Percentiles rank a stretch among this genome's conserved stretches.
phyloP scores from a whole-genome alignment of 2,888 invertebrate genomes.

The Eupithecia vulgata region DNA sequence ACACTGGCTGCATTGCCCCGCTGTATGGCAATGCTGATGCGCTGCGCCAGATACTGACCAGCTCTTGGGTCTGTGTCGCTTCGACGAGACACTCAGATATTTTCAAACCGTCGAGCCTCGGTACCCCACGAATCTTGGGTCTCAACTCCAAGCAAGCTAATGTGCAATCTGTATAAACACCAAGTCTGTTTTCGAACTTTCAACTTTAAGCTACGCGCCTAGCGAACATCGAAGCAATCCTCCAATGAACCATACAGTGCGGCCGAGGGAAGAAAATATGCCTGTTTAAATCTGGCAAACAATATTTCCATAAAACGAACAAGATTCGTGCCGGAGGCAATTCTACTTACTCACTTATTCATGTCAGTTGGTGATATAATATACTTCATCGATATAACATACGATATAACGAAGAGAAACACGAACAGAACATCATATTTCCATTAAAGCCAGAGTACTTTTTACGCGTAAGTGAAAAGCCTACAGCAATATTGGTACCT shows the following conservation, averaged over 20 bases:
- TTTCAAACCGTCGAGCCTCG: too few species aligned
- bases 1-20: too few species aligned
- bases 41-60: too few species aligned
- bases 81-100: too few species aligned
- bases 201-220: too few species aligned
- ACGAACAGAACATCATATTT: not conserved
- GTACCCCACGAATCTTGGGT: too few species aligned
- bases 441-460: constrained; percentile 5
- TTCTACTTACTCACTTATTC: constrained; percentile 7
- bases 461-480: not conserved
- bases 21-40: too few species aligned
- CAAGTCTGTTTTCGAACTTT: not conserved
- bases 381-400: not conserved
- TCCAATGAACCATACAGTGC: not conserved
- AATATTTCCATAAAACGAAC: not conserved
- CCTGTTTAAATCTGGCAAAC: not conserved
- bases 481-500: not conserved
- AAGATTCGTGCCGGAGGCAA: constrained; percentile 3
- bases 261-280: not conserved
- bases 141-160: too few species aligned
- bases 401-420: not conserved
- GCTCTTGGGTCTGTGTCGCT: too few species aligned
- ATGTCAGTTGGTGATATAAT: not conserved
- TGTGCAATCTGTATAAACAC: too few species aligned
- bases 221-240: not conserved